Evolutionary conservation across 2,888 invertebrate species (phyloP), one percentile per base, ranked within the genome.

Genomic region (Stenoptilia bipunctidactyla): DNA sequence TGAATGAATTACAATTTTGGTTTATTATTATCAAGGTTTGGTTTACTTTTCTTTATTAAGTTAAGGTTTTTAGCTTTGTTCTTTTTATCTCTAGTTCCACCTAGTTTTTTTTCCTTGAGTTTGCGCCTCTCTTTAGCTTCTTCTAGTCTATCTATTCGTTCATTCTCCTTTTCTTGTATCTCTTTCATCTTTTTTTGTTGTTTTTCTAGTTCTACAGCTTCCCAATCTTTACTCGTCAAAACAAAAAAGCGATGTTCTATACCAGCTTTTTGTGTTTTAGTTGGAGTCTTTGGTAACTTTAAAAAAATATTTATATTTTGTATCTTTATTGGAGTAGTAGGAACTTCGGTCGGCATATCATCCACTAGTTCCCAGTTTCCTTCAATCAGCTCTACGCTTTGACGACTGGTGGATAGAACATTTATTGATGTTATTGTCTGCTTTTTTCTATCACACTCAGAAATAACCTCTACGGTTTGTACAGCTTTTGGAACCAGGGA

Each of bases 111-210:
- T 47, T 44, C 47, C 40, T 43, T 44, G 41, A 44, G 42, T 42
- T 41, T 40, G 36, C 38, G 43, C 40, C 43, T 47, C 41, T 45
- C 42, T 42, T 44, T 45, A 40, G 45, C 40, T 44, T 47, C 45
- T 40, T 47, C 44, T 47, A 40, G 47, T 45, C 45, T 47, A 40
- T 36, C 41, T 43, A 47, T 45, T 42, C 45, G 45, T 47, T 44
- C 45, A 34, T 43, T 44, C 45, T 47, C 47, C 42, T 47, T 47
- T 45, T 45, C 40, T 42, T 45, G 44, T 42, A 45, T 45, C 39
- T 48, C 45, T 45, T 48, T 46, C 41, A 46, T 42, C 45, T 43
- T 46, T 43, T 48, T 46, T 48, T 48, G 46, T 45, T 49, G 45
- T 46, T 49, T 47, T 49, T 47, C 30, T 43, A 49, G 39, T 45